These are phyloP conservation scores for Salvelinus sp. DNA, from an alignment of 2,113 vertebrate species.

Conservation along the genomic window DNA sequence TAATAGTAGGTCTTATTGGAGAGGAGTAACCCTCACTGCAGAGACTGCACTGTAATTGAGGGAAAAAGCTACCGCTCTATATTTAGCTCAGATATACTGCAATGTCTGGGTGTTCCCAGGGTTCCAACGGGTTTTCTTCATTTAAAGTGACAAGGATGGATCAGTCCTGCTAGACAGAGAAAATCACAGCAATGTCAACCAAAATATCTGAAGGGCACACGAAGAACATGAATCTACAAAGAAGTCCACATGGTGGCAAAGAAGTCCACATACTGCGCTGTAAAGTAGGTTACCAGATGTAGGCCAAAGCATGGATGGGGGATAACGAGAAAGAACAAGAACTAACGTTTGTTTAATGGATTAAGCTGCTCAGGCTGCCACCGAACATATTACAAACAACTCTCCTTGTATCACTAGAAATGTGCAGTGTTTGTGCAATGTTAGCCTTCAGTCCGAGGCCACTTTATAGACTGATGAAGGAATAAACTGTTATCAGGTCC, in stretches of 20 bases:
- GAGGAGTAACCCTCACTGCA: constrained; percentile 60
- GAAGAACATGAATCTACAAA: constrained; percentile 1
- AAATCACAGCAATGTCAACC: constrained; percentile 24
- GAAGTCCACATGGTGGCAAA: constrained; percentile 22
- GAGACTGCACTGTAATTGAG: constrained; percentile 57
- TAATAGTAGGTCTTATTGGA: constrained; percentile 27
- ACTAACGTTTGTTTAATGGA: constrained; percentile 50
- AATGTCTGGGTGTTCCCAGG: constrained; percentile 66
- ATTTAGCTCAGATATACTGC: constrained; percentile 67
- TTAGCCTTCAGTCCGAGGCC: constrained; percentile 31
- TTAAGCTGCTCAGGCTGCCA: constrained; percentile 31
- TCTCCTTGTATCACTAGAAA: background rate
- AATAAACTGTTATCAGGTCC: constrained; percentile 24
- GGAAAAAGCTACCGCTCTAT: constrained; percentile 58
- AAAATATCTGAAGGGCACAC: constrained; percentile 6
- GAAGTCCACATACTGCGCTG: constrained; percentile 20
- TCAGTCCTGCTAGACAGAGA: constrained; percentile 10
- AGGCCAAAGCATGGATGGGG: constrained; percentile 56
- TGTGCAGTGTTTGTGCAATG: background rate
- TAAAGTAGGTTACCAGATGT: constrained; percentile 72
- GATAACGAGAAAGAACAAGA: constrained; percentile 32
- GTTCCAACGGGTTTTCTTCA: constrained; percentile 30
- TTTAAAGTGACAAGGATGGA: constrained; percentile 9
- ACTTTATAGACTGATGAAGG: background rate
- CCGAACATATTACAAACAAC: background rate